Base-by-base conservation (phyloP, 2,888 invertebrate species). In the Pyralis farinalis region DNA sequence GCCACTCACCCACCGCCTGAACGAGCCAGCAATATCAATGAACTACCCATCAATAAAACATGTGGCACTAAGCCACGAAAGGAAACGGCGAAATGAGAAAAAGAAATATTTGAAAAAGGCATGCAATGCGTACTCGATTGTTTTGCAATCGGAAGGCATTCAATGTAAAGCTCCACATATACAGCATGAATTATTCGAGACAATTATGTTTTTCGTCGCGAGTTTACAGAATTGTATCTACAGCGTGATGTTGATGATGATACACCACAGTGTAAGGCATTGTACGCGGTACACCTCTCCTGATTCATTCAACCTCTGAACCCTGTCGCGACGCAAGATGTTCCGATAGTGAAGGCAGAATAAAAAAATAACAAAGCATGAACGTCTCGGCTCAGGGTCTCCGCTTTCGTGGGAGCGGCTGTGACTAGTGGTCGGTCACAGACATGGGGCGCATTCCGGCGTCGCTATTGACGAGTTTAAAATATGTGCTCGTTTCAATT, bases 31-130 rank as follows among this genome's bases (percentile, higher is more conserved):
- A 81, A 88, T 88, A 88, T 88, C 88, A 88, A 88, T 88, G 87
- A 87, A 87, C 86, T 74, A 77, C 66, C 80, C 81, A 87, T 88
- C 87, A 87, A 88, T 88, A 87, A 87, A 87, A 88, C 88, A 87
- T 88, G 81, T 83, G 85, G 82, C 84, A 75, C 71, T 72, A 63
- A 71, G 83, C 85, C 87, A 82, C 79, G 72, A 86, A 87, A 88
- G 87, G 87, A 84, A 85, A 80, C 77, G 65, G 76, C 74, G 80
- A 81, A 82, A 83, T 74, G 78, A 84, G 83, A 86, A 87, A 81
- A 87, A 86, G 82, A 85, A 85, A 75, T 82, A 83, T 84, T 85
- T 77, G 71, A 78, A 83, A 83, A 81, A 80, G 75, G 75, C 52
- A 81, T 74, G 71, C 80, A 66, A 63, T 72, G 72, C 69, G 79